Evolutionary conservation across 2,888 invertebrate genomes (phyloP).

Genomic region (Myathropa florea): DNA sequence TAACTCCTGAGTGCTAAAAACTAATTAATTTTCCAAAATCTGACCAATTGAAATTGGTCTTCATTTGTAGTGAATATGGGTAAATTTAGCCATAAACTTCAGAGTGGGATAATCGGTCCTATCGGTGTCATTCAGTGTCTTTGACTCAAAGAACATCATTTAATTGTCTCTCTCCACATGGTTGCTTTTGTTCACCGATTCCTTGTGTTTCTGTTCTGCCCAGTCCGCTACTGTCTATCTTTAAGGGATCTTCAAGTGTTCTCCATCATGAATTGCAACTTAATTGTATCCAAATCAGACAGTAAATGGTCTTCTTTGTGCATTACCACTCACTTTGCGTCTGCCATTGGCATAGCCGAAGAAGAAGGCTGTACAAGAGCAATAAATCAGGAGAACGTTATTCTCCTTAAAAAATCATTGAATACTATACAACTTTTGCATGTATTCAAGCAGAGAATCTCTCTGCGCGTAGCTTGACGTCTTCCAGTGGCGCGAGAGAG

Average conservation of each 20-base stretch:
- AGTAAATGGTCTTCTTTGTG: constrained; percentile 24
- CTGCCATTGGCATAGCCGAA: constrained; percentile 17
- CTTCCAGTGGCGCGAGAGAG: constrained; percentile 2
- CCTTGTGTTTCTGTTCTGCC: not conserved
- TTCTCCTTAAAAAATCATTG: constrained; percentile 1
- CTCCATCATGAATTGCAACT: constrained; percentile 22
- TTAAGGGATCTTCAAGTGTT: constrained; percentile 21
- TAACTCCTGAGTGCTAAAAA: no score
- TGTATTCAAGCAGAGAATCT: constrained; percentile 19
- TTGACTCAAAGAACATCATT: not conserved
- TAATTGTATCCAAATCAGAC: constrained; percentile 45
- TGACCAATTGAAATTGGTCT: no score
- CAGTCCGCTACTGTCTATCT: constrained; percentile 7
- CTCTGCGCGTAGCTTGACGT: not conserved
- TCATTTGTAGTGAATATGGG: no score
- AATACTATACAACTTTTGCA: not conserved
- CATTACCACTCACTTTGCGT: not conserved
- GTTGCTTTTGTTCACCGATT: not conserved
- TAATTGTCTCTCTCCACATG: not conserved
- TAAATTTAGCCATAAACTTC: no score
- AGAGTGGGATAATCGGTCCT: not conserved
- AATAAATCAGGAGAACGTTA: constrained; percentile 41
- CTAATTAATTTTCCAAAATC: no score
- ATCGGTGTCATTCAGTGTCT: not conserved
- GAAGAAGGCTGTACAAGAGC: constrained; percentile 12